These are phyloP conservation scores for Cecidostiba fungosa DNA, from an alignment of 2,888 invertebrate genomes.

Conservation along the genomic window DNA sequence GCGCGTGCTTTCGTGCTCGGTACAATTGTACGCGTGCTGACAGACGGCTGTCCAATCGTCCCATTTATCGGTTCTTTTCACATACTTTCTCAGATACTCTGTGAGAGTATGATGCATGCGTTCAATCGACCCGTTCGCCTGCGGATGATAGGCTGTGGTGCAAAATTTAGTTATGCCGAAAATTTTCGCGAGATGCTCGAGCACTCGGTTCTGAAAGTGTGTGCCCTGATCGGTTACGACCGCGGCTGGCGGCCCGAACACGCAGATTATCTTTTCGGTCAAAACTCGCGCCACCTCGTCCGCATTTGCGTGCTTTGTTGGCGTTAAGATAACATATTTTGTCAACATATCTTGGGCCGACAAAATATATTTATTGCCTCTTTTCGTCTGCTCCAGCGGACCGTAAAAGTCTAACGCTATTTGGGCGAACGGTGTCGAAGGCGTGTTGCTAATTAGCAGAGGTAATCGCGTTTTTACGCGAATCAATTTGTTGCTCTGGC, in stretches of 20 bases:
- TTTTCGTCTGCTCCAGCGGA: not conserved
- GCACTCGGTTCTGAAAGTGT: slow-evolving; percentile 14
- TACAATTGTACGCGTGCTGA: not conserved
- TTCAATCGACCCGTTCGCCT: slow-evolving; percentile 41
- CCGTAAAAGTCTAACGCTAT: not conserved
- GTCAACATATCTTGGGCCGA: too few species aligned
- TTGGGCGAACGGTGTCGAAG: too few species aligned
- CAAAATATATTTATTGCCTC: not conserved
- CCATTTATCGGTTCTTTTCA: too few species aligned
- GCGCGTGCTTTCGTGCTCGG: not conserved
- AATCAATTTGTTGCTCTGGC: not conserved
- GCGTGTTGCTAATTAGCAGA: slow-evolving; percentile 26
- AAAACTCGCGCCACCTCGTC: not conserved
- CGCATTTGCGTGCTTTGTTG: not conserved
- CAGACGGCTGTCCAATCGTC: not conserved
- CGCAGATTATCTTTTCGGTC: not conserved
- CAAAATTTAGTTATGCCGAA: not conserved
- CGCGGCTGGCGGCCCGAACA: slow-evolving; percentile 17
- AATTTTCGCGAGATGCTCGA: not conserved
- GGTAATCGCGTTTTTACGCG: not conserved
- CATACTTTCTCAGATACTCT: slow-evolving; percentile 63
- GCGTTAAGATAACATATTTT: slow-evolving; percentile 29
- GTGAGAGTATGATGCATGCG: slow-evolving; percentile 62
- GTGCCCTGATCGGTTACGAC: slow-evolving; percentile 32
- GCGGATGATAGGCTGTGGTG: not conserved